Evolutionary conservation across 2,113 vertebrate species (phyloP).

Genomic region (Scatophagus argus): DNA sequence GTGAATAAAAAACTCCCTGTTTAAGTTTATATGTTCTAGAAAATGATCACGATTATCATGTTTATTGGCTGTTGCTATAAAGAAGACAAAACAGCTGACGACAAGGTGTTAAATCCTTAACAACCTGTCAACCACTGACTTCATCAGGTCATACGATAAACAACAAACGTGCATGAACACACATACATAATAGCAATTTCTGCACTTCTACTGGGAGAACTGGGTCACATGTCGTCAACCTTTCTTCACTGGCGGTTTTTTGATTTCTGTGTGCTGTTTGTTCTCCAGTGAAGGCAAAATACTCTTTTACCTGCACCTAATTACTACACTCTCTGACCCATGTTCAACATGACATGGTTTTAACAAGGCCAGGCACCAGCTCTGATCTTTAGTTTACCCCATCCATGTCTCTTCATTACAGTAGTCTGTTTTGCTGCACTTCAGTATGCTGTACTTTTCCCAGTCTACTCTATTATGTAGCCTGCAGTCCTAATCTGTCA

Average conservation of each 20-base stretch:
- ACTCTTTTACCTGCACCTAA: constrained; percentile 2
- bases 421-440: constrained; percentile 39
- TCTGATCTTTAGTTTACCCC: constrained; percentile 24
- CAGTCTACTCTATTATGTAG: constrained; percentile 54
- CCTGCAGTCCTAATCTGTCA: constrained; percentile 80
- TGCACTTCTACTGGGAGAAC: background rate
- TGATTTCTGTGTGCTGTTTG: background rate
- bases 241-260: background rate
- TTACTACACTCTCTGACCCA: constrained; percentile 13
- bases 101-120: background rate
- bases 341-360: background rate
- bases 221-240: background rate
- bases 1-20: constrained; percentile 21
- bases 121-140: background rate
- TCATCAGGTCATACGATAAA: background rate
- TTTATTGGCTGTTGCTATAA: constrained; percentile 4
- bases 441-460: constrained; percentile 4
- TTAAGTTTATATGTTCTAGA: constrained; percentile 24
- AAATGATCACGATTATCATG: background rate
- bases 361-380: constrained; percentile 10
- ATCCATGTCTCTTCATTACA: constrained; percentile 3
- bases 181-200: background rate
- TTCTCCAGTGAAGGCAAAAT: background rate
- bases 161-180: background rate
- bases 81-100: background rate